phyloP scores from a whole-genome alignment of 2,113 vertebrate species.

The Callocephalon fimbriatum region DNA sequence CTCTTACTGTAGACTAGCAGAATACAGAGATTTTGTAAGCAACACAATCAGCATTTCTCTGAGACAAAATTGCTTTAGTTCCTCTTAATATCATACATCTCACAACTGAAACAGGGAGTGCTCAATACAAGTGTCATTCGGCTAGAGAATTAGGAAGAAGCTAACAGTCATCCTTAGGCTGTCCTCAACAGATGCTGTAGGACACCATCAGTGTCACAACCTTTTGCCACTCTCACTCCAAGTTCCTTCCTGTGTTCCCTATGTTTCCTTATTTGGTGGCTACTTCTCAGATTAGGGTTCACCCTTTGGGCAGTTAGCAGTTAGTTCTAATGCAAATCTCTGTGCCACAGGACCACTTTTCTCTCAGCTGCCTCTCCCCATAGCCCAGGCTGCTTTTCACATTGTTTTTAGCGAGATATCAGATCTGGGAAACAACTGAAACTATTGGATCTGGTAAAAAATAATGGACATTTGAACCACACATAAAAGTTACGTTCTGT shows the following conservation, averaged over 20 bases:
- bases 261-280: not conserved
- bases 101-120: not conserved
- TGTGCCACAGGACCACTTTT: not conserved
- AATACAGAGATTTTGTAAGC: not conserved
- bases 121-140: not conserved
- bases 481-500: not conserved
- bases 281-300: not conserved
- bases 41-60: not conserved
- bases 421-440: not conserved
- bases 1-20: not conserved
- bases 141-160: not conserved
- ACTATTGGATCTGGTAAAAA: not conserved
- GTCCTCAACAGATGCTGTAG: not conserved
- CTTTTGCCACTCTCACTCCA: not conserved
- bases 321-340: not conserved
- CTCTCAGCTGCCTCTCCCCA: not conserved
- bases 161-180: not conserved
- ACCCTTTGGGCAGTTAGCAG: not conserved
- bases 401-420: not conserved
- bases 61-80: not conserved
- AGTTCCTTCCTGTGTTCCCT: not conserved
- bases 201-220: not conserved
- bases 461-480: not conserved
- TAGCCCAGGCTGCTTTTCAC: not conserved
- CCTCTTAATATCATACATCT: not conserved